Evolutionary conservation across 1,140 invertebrate species (phyloP).

Genomic region (Lasioglossum albipes): DNA sequence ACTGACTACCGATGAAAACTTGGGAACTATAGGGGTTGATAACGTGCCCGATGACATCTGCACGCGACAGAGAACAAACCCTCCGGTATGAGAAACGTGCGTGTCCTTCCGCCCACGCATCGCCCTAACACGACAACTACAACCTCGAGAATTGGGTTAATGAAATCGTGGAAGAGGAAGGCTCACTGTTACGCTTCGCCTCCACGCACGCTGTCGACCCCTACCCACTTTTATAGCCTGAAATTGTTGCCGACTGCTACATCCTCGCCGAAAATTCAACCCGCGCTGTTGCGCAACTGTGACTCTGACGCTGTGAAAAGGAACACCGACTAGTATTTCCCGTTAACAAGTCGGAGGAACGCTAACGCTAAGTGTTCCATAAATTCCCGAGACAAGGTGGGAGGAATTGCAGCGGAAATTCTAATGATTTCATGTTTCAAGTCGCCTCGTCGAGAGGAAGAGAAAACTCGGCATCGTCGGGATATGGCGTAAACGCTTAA

Average conservation of each 20-base stretch:
- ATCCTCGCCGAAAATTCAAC: neutral
- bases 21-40: neutral
- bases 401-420: constrained; percentile 12
- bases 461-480: neutral
- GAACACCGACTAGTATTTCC: no score
- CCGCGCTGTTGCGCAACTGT: no score
- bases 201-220: neutral
- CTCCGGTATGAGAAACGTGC: neutral
- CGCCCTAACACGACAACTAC: constrained; percentile 19
- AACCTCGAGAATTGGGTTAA: constrained; percentile 42
- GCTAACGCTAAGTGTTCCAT: neutral
- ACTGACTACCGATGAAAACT: neutral
- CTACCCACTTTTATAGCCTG: neutral
- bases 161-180: constrained; percentile 36
- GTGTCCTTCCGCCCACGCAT: constrained; percentile 22
- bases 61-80: neutral
- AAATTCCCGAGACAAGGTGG: constrained; percentile 2
- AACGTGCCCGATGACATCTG: neutral
- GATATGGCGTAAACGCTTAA: neutral
- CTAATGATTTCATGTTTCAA: constrained; percentile 14
- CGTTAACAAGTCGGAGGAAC: constrained; percentile 1
- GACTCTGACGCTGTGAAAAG: no score
- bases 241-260: neutral
- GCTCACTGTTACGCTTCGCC: neutral
- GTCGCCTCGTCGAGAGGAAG: neutral